Evolutionary conservation across 2,888 invertebrate genomes (phyloP), one percentile per base, ranked within the genome.

Genomic region (Acanthopleura granulata): DNA sequence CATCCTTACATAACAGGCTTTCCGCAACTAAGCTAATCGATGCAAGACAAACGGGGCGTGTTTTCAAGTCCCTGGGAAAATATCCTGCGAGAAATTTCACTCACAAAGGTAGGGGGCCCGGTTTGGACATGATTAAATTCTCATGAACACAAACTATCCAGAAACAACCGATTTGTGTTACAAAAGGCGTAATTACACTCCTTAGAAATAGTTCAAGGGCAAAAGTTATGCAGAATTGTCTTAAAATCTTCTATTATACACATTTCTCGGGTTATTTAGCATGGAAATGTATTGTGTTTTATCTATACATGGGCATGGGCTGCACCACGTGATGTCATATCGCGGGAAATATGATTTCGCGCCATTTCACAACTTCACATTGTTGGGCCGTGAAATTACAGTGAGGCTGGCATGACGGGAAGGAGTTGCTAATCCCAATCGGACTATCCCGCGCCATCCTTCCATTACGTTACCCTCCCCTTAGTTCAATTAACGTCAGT

Each of bases 311-410:
- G 40, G 40, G 40, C 9, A 40, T 40, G 80, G 81, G 71, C 70
- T n/a, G 6, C 49, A 50, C 66, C 73, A 76, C 70, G 79, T 83
- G 84, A 87, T 83, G 86, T 85, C 82, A 83, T 70, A 75, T 81
- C 83, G 88, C 88, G 88, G 87, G 88, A 88, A 88, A 87, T 88
- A 87, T 79, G 83, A 88, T 85, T 88, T 88, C 86, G 87, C 88
- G 88, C 88, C 87, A 86, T 84, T 84, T 40, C 72, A 50, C n/a
- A 73, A 76, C 61, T 76, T 75, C 83, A 85, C 86, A 85, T 87
- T 86, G 86, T 86, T 85, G 72, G 29, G 25, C 66, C 66, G 16
- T 27, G 66, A 66, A 66, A 66, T 27, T 27, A 22, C 3, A 6
- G 66, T 22, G 66, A 66, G 66, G 22, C 22, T 22, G 66, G 29